Conservation (phyloP, 1,140 invertebrate genomes). For the Andricus grossulariae region DNA sequence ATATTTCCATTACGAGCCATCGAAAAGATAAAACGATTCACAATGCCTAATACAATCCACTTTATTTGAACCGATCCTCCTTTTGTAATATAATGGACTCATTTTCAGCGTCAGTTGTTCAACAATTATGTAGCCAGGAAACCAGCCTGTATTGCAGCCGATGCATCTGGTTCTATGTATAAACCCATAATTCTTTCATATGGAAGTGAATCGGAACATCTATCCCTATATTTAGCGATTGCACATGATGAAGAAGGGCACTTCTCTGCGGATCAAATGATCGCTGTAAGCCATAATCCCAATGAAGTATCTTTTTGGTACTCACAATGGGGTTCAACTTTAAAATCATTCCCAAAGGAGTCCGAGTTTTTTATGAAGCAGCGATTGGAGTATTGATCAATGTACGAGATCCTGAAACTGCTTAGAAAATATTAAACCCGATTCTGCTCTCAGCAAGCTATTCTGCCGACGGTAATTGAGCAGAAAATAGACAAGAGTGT, state of each 20-base stretch:
- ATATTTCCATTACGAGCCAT: background rate
- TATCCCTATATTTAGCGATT: background rate
- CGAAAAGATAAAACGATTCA: background rate
- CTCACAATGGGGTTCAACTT: conserved; percentile 14
- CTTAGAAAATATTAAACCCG: background rate
- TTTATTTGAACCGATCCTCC: conserved; percentile 6
- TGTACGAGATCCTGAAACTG: background rate
- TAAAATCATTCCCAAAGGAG: conserved; percentile 23
- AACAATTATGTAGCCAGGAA: background rate
- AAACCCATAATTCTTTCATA: background rate
- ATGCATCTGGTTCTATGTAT: background rate
- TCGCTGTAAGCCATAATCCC: conserved; percentile 18
- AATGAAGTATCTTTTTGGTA: conserved; percentile 27
- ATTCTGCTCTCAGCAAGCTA: background rate
- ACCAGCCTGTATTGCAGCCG: background rate
- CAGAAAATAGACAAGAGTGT: background rate
- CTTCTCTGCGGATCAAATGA: conserved; percentile 24
- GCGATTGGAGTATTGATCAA: conserved; percentile 30
- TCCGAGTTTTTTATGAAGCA: too few relatives aligned
- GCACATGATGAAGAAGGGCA: conserved; percentile 32
- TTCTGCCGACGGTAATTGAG: background rate
- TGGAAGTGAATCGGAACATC: background rate
- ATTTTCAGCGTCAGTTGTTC: background rate
- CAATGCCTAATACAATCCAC: background rate
- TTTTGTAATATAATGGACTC: background rate